phyloP scores from a whole-genome alignment of 1,140 invertebrate species.

The Rhyzopertha dominica region DNA sequence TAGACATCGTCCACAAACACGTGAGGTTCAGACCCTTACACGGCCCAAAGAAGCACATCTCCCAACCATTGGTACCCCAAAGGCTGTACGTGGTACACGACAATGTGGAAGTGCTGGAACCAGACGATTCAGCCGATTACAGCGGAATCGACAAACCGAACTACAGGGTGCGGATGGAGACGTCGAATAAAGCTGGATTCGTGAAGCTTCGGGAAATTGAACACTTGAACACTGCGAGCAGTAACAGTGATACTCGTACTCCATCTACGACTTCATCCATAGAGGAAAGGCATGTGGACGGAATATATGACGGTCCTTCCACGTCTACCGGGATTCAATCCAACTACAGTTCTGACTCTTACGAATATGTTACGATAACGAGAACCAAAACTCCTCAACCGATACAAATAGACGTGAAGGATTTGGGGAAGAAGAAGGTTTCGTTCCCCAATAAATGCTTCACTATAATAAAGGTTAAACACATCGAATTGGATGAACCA shows the following conservation, averaged over 20 bases:
- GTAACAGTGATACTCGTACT: not conserved
- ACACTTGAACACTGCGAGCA: not conserved
- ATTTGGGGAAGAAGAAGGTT: constrained; percentile 14
- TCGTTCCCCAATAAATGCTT: constrained; percentile 26
- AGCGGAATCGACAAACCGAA: constrained; percentile 56
- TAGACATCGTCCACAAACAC: constrained; percentile 30
- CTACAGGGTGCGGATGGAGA: constrained; percentile 62
- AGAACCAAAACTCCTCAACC: constrained; percentile 27
- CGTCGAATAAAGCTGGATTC: constrained; percentile 40
- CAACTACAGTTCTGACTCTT: constrained; percentile 18
- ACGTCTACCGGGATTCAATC: constrained; percentile 9
- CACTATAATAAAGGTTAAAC: constrained; percentile 16
- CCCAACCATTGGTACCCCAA: constrained; percentile 58
- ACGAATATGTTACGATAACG: constrained; percentile 24
- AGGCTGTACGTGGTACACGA: constrained; percentile 67
- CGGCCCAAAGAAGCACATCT: constrained; percentile 39
- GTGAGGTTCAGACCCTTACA: constrained; percentile 36
- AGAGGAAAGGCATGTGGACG: too few species aligned
- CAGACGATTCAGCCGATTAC: constrained; percentile 55
- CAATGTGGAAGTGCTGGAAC: constrained; percentile 66
- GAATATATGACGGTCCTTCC: too few species aligned
- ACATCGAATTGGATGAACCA: constrained; percentile 18
- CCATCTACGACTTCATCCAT: too few species aligned
- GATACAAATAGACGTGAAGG: constrained; percentile 9
- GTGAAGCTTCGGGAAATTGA: constrained; percentile 24